Percentiles rank a stretch among this genome's conserved stretches.
Conservation (phyloP, 2,888 invertebrate species). For the Silvanus unidentatus region DNA sequence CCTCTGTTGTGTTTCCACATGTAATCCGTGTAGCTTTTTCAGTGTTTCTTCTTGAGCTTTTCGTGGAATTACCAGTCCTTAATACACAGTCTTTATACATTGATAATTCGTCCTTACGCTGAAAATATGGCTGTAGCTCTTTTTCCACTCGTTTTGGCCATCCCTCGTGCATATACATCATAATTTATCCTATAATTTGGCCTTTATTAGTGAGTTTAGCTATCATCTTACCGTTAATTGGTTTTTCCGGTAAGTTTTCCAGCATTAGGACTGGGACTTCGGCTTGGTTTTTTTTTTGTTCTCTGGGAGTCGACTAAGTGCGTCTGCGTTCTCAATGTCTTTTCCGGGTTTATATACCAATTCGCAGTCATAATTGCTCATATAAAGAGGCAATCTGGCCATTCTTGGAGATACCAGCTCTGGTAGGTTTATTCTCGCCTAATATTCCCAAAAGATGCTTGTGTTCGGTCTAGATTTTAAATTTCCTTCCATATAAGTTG, state of each 20-base stretch:
- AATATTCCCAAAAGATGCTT: constrained; percentile 14
- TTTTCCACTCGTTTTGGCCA: constrained; percentile 7
- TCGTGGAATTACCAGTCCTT: constrained; percentile 4
- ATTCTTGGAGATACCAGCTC: constrained; percentile 10
- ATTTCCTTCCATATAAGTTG: constrained; percentile 12
- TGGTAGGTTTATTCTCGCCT: constrained; percentile 8
- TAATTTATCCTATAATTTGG: constrained; percentile 5
- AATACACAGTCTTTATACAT: constrained; percentile 6
- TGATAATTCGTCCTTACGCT: constrained; percentile 1
- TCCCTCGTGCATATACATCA: neutral
- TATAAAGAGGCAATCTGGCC: constrained; percentile 5
- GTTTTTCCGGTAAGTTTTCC: constrained; percentile 7
- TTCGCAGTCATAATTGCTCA: constrained; percentile 7
- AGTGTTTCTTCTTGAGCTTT: neutral
- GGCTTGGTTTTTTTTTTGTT: neutral
- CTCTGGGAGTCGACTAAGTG: constrained; percentile 7
- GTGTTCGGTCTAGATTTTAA: constrained; percentile 16
- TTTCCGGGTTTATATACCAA: constrained; percentile 7
- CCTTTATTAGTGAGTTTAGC: constrained; percentile 4
- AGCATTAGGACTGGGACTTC: constrained; percentile 7
- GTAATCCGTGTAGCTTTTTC: too few relatives aligned
- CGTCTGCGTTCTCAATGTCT: constrained; percentile 6
- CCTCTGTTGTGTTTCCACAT: too few relatives aligned
- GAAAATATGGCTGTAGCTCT: neutral
- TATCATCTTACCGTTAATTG: constrained; percentile 1